Conservation (phyloP, 2,888 invertebrate genomes). For the Rhaphigaster nebulosa region DNA sequence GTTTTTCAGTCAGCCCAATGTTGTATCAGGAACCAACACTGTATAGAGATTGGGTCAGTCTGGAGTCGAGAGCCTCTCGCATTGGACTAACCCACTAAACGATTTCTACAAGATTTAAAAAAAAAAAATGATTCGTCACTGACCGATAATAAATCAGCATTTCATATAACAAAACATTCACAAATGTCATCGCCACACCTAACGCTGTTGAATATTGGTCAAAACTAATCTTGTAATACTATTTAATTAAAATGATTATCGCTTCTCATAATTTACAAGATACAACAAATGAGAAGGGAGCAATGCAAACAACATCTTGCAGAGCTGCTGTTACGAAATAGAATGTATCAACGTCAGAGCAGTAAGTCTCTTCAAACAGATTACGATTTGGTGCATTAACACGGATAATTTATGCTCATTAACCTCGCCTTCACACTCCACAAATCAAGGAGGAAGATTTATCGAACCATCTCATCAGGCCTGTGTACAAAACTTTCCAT, state of each 20-base stretch:
- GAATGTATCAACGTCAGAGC: neutral
- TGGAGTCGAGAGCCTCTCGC: too few relatives aligned
- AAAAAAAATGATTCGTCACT: neutral
- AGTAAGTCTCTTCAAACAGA: neutral
- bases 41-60: too few relatives aligned
- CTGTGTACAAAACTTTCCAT: neutral
- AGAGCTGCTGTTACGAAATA: neutral
- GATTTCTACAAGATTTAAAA: too few relatives aligned
- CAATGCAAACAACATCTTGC: neutral
- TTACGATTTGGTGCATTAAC: conserved; percentile 19
- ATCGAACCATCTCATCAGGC: neutral
- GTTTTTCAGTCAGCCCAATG: too few relatives aligned
- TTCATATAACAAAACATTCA: neutral
- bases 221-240: neutral
- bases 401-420: neutral
- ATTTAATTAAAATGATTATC: neutral
- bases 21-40: too few relatives aligned
- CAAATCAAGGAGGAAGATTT: conserved; percentile 8
- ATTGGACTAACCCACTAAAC: too few relatives aligned
- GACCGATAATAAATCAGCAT: neutral
- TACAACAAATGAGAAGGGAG: neutral
- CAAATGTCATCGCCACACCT: neutral
- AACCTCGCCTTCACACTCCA: conserved; percentile 12
- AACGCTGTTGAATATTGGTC: neutral
- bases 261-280: too few relatives aligned